Percentiles rank a stretch among this genome's conserved stretches.
These are phyloP conservation scores for Thyatira batis DNA, from an alignment of 2,888 invertebrate genomes.

Conservation along the genomic window DNA sequence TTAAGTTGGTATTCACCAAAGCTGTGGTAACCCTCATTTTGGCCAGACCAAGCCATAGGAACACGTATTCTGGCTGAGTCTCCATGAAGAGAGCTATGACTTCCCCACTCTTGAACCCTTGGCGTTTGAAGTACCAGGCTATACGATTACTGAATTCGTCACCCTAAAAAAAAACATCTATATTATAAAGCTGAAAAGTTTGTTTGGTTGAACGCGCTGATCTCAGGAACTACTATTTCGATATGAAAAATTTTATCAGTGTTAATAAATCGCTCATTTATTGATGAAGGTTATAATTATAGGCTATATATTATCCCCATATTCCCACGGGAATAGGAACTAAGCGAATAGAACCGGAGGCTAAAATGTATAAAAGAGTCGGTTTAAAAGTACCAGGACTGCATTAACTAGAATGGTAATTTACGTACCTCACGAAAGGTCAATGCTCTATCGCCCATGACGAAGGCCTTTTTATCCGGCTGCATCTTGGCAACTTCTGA, in stretches of 20 bases:
- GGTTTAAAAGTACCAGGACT: conserved; percentile 8
- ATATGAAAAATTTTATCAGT: no score
- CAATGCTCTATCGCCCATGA: conserved; percentile 85
- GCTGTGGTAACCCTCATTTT: conserved; percentile 92
- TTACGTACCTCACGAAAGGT: conserved; percentile 86
- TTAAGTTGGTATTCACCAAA: conserved; percentile 93
- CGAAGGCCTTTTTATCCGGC: conserved; percentile 87
- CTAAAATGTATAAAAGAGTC: no score
- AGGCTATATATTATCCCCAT: no score
- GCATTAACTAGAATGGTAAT: conserved; percentile 1
- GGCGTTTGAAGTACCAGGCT: conserved; percentile 80
- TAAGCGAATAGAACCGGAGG: no score
- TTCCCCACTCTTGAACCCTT: conserved; percentile 86
- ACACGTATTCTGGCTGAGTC: conserved; percentile 92
- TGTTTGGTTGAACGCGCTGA: no score
- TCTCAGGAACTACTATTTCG: no score
- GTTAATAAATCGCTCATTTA: not conserved
- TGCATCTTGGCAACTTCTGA: conserved; percentile 69
- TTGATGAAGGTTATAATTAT: no score
- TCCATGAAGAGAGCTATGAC: conserved; percentile 95
- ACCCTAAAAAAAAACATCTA: conserved; percentile 64
- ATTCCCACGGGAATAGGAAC: no score
- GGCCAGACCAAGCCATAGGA: conserved; percentile 94
- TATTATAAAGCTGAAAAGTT: no score
- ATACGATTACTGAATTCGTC: conserved; percentile 83